Base-by-base conservation (phyloP, 2,888 invertebrate genomes). In the Leucophora obtusa region DNA sequence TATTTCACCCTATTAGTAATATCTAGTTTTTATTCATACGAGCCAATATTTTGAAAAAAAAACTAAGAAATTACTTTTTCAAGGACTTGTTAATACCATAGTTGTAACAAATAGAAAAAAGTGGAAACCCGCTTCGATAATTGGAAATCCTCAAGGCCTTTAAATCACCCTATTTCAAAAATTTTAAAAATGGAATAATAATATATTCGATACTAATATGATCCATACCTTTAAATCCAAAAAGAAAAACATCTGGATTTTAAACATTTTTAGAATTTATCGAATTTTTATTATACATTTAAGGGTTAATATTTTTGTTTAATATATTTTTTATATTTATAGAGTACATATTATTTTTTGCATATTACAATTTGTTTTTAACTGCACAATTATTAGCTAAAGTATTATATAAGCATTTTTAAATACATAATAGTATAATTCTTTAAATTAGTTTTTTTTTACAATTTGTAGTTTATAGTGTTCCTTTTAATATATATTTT, bases 181-280 rank as follows among this genome's bases (percentile, higher is more conserved):
- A 14, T 14, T 38, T 38, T 38, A 1, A 0, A 11, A 11, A 14
- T 11, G 38, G 7, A 5, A 14, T 14, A 10, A 38, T 3, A 3
- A 11, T 11, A 38, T 11, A 21, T 4, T 3, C 21, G n/a, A n/a
- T n/a, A n/a, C n/a, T n/a, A n/a, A n/a, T 8, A 11, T 4, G 11
- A 10, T 11, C 6, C 38, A 3, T 11, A 38, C 11, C 38, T 33
- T 38, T 14, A 11, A 2, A 38, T 38, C 11, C 17, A 17, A 50
- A 54, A 56, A 63, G 35, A 58, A 62, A 54, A 51, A 47, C 15
- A 28, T 5, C 1, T 6, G 35, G 14, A 18, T 17, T 50, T 78
- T 70, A 47, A 78, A 79, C 78, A 73, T 73, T 79, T 78, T 79
- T 43, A 69, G 51, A 63, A 73, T 79, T 79, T 79, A 73, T 73